A percentile compares a stretch with the other conserved stretches of the same genome.
Conservation (phyloP, 53 echinoderm and acorn worm species). For the Echinarachnius parma region DNA sequence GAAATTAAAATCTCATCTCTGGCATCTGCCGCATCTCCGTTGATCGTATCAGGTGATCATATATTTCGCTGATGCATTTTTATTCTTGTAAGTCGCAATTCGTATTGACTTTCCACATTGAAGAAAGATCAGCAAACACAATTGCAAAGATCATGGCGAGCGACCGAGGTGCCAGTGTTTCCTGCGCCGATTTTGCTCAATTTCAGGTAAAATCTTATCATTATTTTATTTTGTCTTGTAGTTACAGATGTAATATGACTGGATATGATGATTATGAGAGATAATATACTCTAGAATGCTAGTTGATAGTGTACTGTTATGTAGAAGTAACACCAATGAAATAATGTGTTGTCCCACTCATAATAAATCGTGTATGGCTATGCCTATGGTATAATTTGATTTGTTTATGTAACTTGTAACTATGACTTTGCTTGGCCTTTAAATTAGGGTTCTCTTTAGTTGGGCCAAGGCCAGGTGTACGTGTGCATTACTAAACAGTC, state of each 20-base stretch:
- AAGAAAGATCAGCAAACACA: too few species aligned
- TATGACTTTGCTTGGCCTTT: neutral
- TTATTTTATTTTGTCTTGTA: neutral
- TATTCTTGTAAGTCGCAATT: too few species aligned
- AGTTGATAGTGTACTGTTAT: neutral
- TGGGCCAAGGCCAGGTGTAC: too few species aligned
- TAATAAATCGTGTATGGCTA: neutral
- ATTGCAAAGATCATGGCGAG: slow-evolving; percentile 19
- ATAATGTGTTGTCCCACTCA: slow-evolving; percentile 14
- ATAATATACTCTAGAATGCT: neutral
- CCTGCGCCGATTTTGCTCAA: slow-evolving; percentile 24
- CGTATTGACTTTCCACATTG: too few species aligned
- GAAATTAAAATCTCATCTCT: too few species aligned
- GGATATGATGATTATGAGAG: too few species aligned
- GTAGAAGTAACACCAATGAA: neutral
- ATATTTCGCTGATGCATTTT: too few species aligned
- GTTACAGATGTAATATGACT: neutral
- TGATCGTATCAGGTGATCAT: too few species aligned
- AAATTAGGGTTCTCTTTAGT: too few species aligned
- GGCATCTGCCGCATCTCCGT: too few species aligned
- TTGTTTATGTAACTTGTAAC: neutral
- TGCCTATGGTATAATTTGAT: neutral
- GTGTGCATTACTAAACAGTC: too few species aligned
- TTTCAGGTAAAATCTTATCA: neutral
- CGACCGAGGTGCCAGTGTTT: neutral